These are phyloP conservation scores for Alentia gelatinosa DNA, from an alignment of 2,888 invertebrate genomes.

Conservation along the genomic window DNA sequence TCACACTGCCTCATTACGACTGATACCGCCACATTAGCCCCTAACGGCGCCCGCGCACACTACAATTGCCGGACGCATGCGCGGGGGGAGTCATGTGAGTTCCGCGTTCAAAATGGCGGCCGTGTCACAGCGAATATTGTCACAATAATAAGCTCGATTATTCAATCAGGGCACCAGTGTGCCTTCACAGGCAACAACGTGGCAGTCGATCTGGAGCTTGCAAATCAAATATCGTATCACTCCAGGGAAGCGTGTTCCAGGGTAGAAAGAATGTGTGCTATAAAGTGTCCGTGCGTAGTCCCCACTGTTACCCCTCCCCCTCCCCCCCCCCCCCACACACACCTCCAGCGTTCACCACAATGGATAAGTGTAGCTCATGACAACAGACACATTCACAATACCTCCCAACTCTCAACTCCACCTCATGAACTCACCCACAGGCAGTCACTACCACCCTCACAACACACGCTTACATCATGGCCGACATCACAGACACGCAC, in stretches of 20 bases:
- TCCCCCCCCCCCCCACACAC: background rate
- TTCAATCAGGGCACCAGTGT: background rate
- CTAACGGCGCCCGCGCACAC: too few species aligned
- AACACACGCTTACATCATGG: background rate
- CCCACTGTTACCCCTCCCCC: background rate
- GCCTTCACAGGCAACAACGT: too few species aligned
- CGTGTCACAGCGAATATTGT: background rate
- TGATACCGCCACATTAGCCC: background rate
- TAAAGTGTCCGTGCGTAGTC: background rate
- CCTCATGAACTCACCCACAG: background rate
- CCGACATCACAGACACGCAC: background rate
- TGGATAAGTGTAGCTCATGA: too few species aligned
- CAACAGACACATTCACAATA: background rate
- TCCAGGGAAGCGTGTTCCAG: background rate
- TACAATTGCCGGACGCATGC: too few species aligned
- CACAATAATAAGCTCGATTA: background rate
- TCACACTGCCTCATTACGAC: background rate
- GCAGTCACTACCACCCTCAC: background rate
- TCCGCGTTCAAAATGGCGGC: slow-evolving; percentile 13
- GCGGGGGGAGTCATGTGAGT: too few species aligned
- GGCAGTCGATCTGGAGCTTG: background rate
- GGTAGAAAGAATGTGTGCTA: background rate
- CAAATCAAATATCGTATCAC: background rate
- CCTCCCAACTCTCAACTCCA: background rate
- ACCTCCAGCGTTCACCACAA: background rate